Conservation (phyloP, 2,113 vertebrate genomes). For the Eulemur macaco region DNA sequence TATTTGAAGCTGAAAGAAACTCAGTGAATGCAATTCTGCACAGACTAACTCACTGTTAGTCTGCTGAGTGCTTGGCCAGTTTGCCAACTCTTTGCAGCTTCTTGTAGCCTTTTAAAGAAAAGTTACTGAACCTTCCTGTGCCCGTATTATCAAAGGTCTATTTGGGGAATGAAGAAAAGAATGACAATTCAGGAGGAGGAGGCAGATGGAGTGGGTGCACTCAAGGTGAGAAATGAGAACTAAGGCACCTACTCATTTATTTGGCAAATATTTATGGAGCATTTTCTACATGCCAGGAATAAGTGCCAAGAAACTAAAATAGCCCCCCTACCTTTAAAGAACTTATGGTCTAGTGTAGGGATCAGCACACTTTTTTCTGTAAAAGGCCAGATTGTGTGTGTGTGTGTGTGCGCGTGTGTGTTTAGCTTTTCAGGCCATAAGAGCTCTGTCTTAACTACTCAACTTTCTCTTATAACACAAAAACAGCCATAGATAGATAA, state of each 20-base stretch:
- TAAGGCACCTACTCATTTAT: not conserved
- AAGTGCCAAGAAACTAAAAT: not conserved
- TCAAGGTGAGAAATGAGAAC: not conserved
- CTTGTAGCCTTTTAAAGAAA: not conserved
- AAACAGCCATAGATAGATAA: not conserved
- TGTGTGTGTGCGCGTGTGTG: not conserved
- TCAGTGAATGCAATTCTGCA: not conserved
- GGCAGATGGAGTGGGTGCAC: too few relatives aligned
- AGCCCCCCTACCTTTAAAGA: not conserved
- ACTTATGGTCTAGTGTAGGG: not conserved
- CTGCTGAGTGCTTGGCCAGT: not conserved
- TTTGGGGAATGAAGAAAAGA: not conserved
- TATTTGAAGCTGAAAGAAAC: not conserved
- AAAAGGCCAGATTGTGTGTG: not conserved
- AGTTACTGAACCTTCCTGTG: not conserved
- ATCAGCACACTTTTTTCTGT: not conserved
- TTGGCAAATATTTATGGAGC: not conserved
- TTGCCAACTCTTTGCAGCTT: not conserved
- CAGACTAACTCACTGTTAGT: not conserved
- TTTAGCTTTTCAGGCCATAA: not conserved
- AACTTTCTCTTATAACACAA: not conserved
- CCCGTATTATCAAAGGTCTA: not conserved
- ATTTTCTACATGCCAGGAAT: not conserved
- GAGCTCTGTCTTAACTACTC: not conserved
- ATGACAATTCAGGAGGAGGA: not conserved